Base-by-base conservation (phyloP, 2,797 vertebrate species). In the Meriones psammophilus region DNA sequence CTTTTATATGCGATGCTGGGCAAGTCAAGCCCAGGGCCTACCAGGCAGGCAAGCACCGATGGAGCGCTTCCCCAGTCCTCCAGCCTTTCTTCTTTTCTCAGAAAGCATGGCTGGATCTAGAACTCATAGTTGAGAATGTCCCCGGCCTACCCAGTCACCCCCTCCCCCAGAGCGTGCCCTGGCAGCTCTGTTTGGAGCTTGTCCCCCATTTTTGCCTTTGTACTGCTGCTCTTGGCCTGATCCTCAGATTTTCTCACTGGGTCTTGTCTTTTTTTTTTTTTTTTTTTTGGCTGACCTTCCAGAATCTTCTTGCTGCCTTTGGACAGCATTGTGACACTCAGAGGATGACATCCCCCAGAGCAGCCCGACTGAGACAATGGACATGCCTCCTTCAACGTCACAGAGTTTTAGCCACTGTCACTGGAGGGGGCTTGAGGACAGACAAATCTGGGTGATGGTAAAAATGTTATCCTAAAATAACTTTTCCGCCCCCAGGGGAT, bases 391-490 rank as follows among this genome's bases (percentile, higher is more conserved):
- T 84, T 89, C 50, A 66, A 80, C 30, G 64, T 50, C 20, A 26
- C 66, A 9, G 30, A 54, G 8, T 50, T 85, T 46, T 92, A 73
- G 62, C 66, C 42, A 12, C 56, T 39, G 66, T 76, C 69, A 36
- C 8, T 89, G 17, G 13, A 56, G 60, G 15, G 33, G 64, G 15
- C 54, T 71, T 73, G 36, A 94, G 39, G 36, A 36, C 69, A 66
- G 77, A 66, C 42, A 78, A 46, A 94, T 93, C 80, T 46, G 71
- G 33, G 76, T 69, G 50, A 83, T 76, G 81, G 93, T 64, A 86
- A 91, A 50, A 54, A 50, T 91, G 14, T 14, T 93, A 83, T 66
- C 94, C 79, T 62, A 80, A 83, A 97, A 95, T 92, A 92, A 69
- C 42, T 62, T 85, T 54, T 54, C 22, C 88, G 76, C 36, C 89